Conservation (phyloP, 2,888 invertebrate species). For the Didymodactylos carnosus region DNA sequence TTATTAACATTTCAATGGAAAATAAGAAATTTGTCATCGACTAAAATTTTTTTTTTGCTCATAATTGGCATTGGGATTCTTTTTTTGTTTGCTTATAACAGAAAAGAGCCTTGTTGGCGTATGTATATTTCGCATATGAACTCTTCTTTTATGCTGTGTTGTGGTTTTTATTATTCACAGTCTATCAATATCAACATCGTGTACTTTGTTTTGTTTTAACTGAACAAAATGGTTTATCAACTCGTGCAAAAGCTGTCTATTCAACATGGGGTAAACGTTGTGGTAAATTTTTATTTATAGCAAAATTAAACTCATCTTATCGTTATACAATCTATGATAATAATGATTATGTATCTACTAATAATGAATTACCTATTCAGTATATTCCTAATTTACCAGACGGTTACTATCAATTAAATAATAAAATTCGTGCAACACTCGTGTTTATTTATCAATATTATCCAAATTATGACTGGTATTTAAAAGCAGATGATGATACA, state of each 20-base stretch:
- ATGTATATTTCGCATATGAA: neutral
- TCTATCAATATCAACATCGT: neutral
- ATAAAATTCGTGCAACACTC: slow-evolving; percentile 1
- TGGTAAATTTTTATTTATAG: neutral
- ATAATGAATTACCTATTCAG: neutral
- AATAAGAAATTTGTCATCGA: too few relatives aligned
- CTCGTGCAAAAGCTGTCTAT: neutral
- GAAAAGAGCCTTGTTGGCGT: neutral
- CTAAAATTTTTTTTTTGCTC: too few relatives aligned
- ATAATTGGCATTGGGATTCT: too few relatives aligned
- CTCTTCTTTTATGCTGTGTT: neutral
- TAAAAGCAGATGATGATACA: slow-evolving; percentile 14
- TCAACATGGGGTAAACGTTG: slow-evolving; percentile 10
- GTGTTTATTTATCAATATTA: neutral
- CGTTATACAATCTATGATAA: neutral
- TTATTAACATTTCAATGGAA: too few relatives aligned
- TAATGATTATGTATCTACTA: neutral
- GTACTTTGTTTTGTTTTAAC: slow-evolving; percentile 8
- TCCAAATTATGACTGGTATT: slow-evolving; percentile 11
- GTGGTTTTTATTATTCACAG: too few relatives aligned
- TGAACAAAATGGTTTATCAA: slow-evolving; percentile 1
- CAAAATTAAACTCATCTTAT: neutral
- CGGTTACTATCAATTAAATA: neutral
- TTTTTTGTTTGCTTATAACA: neutral
- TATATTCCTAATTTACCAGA: neutral